Conservation (phyloP, 2,888 invertebrate genomes). For the Stenichneumon culpator region DNA sequence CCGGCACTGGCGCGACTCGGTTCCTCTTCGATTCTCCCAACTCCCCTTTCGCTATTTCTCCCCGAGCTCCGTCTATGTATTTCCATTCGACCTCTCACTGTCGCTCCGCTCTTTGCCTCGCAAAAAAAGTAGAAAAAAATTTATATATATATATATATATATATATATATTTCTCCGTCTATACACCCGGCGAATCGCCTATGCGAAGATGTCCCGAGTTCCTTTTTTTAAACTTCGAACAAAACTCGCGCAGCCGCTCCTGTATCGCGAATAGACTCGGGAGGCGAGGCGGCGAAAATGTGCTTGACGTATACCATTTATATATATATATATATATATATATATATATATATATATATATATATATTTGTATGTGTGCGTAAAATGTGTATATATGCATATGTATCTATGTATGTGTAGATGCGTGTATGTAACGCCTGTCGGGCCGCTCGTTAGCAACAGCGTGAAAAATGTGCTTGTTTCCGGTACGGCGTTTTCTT, state of each 20-base stretch:
- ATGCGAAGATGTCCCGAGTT: background rate
- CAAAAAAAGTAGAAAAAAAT: background rate
- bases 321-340: constrained; percentile 5
- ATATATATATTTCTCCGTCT: too few species aligned
- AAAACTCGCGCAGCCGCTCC: constrained; percentile 7
- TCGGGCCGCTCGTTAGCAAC: constrained; percentile 24
- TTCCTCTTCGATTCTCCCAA: constrained; percentile 18
- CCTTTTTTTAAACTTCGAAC: constrained; percentile 21
- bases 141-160: too few species aligned
- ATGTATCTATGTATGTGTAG: constrained; percentile 1
- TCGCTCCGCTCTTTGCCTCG: constrained; percentile 31
- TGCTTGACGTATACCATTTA: background rate
- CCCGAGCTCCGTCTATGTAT: constrained; percentile 41
- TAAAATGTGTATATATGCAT: constrained; percentile 7
- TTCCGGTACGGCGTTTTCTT: constrained; percentile 55
- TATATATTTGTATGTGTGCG: background rate
- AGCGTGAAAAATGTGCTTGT: constrained; percentile 50
- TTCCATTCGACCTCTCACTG: constrained; percentile 44
- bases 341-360: constrained; percentile 5
- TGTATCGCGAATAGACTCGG: constrained; percentile 34
- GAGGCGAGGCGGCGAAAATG: constrained; percentile 23
- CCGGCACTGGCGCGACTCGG: constrained; percentile 50
- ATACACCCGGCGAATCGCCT: background rate
- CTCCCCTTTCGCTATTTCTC: constrained; percentile 50
- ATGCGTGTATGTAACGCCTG: background rate